Base-by-base conservation (phyloP, 2,113 vertebrate species). In the Taxidea taxus region DNA sequence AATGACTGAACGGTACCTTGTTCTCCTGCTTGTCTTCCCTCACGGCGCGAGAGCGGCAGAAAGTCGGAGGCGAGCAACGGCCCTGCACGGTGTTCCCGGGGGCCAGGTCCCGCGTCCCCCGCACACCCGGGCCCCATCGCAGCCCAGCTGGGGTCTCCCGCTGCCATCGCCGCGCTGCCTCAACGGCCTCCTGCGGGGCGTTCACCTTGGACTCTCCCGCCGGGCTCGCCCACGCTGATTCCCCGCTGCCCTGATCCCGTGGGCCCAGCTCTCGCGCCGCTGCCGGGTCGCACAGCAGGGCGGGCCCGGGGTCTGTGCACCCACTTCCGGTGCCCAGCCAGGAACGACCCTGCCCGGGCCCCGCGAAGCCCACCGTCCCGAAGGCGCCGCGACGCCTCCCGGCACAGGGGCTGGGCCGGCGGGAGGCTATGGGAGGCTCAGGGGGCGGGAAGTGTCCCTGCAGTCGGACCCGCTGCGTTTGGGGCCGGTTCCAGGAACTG, bases 101-200 rank as follows among this genome's bases (percentile, higher is more conserved):
- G 9, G 51, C 4, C 49, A 51, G 51, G 51, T 0, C 51, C 51
- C 51, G 51, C 15, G 15, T 6, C 7, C 25, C 34, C 49, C 31
- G 39, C 60, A 23, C 4, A 2, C 20, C 58, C 11, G 51, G 42
- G 64, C 14, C 64, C 12, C 2, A 10, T 6, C 39, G 39, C 86
- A 16, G 49, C 49, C 51, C 86, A 16, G 49, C 49, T 20, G 12
- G 21, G n/a, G 10, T 12, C n/a, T 47, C 54, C 66, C 10, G 0
- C 20, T 0, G 0, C n/a, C 10, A 3, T 42, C 0, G 3, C 78
- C 4, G 42, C 14, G 31, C 14, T 2, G 13, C 13, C 16, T 9
- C 34, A 3, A 9, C 34, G 66, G 15, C 18, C 25, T 25, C 4
- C 9, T 37, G 87, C 11, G 5, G 51, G 16, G 6, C 7, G 18